Base-by-base conservation (phyloP, 2,797 vertebrate genomes). In the Rhincodon typus region DNA sequence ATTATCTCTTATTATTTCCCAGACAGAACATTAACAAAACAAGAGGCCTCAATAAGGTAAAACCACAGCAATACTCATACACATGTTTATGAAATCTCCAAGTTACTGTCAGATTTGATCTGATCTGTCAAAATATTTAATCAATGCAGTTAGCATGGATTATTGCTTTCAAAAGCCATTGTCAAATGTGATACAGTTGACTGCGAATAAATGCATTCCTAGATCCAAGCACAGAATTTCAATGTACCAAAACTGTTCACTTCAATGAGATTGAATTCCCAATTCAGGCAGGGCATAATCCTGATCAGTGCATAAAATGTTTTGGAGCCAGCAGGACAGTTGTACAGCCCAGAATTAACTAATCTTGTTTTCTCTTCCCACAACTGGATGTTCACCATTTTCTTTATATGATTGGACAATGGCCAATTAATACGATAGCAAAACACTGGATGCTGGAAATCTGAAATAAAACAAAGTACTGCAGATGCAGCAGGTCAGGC, bases 121-220 rank as follows among this genome's bases (percentile, higher is more conserved):
- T 1, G 12, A 74, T 74, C 70, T 74, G 70, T 53, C 70, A 74
- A 66, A 94, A 74, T 53, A 94, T 94, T 94, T 94, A 74, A 74
- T 74, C 70, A 94, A 94, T 46, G 70, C 23, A 53, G 77, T 94
- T 72, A 94, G 94, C 46, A 74, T 50, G 69, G 42, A 27, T 50
- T 94, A 74, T 74, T 94, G 69, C 94, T 72, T 94, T 53, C 42
- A 74, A 94, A 94, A 94, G 23, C 27, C 42, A 74, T 74, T 94
- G 42, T 57, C 46, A 53, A 25, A 50, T 74, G 69, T 30, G 46
- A 74, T 94, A 74, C 46, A 94, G 38, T 94, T 94, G 67, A 72
- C 38, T 46, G n/a, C 93, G 74, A 42, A 46, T 34, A 94, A 94
- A 69, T 70, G 27, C 70, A 7, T 94, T 34, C 46, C 53, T 10